These are phyloP conservation scores for Palaemon carinicauda DNA, from an alignment of 1,140 invertebrate genomes.

Conservation along the genomic window DNA sequence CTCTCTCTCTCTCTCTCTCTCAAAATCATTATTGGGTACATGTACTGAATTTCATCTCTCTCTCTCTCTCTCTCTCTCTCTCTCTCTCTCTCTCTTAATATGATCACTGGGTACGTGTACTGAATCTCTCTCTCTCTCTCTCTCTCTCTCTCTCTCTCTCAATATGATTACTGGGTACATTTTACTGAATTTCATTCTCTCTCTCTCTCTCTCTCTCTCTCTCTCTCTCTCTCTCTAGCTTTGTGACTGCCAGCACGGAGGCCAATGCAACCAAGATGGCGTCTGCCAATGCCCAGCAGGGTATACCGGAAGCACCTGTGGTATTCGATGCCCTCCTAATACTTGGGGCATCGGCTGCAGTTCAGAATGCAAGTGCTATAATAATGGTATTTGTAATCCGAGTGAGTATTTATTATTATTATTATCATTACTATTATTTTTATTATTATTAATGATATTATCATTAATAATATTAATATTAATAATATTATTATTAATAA, in stretches of 20 bases:
- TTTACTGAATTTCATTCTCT: too few species aligned
- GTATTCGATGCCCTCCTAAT: slow-evolving; percentile 65
- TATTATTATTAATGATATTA: not conserved
- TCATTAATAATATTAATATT: too few species aligned
- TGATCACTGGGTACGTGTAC: too few species aligned
- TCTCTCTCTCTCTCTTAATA: too few species aligned
- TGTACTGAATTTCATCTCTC: too few species aligned
- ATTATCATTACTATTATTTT: not conserved
- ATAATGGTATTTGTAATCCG: slow-evolving; percentile 27
- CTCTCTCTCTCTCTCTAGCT: slow-evolving; percentile 62
- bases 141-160: not conserved
- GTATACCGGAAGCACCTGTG: slow-evolving; percentile 64
- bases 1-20: too few species aligned
- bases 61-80: too few species aligned
- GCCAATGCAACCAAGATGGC: slow-evolving; percentile 68
- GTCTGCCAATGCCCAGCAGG: slow-evolving; percentile 77
- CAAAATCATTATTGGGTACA: too few species aligned
- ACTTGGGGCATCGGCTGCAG: slow-evolving; percentile 60
- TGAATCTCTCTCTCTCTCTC: not conserved
- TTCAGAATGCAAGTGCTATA: slow-evolving; percentile 60
- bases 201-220: not conserved
- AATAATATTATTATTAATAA: not conserved
- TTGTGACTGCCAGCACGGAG: slow-evolving; percentile 75
- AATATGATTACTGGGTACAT: too few species aligned
- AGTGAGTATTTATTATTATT: not conserved